A percentile compares a stretch with the other conserved stretches of the same genome.
Evolutionary conservation across 2,888 invertebrate genomes (phyloP).

Genomic region (Willowsia nigromaculata): DNA sequence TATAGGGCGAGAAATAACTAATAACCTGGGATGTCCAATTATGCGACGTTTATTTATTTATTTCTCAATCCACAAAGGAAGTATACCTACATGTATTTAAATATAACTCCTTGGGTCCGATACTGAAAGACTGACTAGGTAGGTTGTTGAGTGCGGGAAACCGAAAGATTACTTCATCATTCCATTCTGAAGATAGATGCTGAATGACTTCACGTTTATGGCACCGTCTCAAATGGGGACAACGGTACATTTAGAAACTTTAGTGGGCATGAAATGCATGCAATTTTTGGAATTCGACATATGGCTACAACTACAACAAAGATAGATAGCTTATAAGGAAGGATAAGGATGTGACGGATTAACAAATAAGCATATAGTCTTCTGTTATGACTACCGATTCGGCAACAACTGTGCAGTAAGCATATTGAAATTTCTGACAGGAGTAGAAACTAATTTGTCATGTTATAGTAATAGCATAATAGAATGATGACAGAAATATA

Average conservation of each 20-base stretch:
- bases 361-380: not conserved
- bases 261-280: constrained; percentile 15
- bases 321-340: not conserved
- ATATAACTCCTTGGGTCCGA: not conserved
- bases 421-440: not conserved
- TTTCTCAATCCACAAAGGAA: not conserved
- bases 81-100: not conserved
- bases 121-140: not conserved
- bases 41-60: not conserved
- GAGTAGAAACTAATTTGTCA: constrained; percentile 62
- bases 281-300: constrained; percentile 21
- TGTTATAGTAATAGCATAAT: constrained; percentile 48
- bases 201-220: not conserved
- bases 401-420: not conserved
- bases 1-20: not conserved
- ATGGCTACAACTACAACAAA: not conserved
- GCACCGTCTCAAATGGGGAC: not conserved
- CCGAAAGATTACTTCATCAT: constrained; percentile 6
- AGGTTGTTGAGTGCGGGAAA: not conserved
- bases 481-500: constrained; percentile 57
- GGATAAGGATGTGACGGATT: not conserved
- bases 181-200: not conserved
- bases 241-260: constrained; percentile 43
- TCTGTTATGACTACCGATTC: not conserved
- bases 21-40: not conserved